Evolutionary conservation across 2,113 vertebrate genomes (phyloP), one percentile per base, ranked within the genome.

Genomic region (Climacteris rufus): DNA sequence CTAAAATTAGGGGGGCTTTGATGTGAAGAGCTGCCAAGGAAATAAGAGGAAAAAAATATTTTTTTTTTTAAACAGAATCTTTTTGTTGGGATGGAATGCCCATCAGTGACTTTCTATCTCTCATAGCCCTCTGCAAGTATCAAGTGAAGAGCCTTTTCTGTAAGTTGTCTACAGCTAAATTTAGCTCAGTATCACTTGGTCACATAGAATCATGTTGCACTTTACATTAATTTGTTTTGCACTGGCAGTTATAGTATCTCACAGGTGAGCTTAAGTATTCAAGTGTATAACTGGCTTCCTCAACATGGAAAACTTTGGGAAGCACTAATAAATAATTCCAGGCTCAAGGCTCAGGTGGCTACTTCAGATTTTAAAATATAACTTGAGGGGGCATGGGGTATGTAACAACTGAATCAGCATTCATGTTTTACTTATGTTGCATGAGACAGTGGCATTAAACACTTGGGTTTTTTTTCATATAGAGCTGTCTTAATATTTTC

Each of bases 151-250:
- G 72, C 37, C 91, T 82, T 90, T 93, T 68, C 93, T 96, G 42
- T 92, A 91, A 97, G 90, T 87, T 90, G 89, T 52, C 84, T n/a
- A 27, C 61, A 72, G 97, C 97, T 98, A 98, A 98, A 98, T 98
- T 98, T 98, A 98, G 98, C 97, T 96, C 77, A 30, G 84, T 95
- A 97, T 97, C 97, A 97, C 90, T 90, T 71, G 97, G 97, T 95
- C 94, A 44, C 49, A 56, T 7, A 80, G 93, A 96, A 89, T 98
- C 96, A 22, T 95, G 95, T 98, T 98, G 95, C 98, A 98, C 87
- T 84, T 96, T 89, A 89, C 71, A 65, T 92, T 94, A 93, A 94
- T 97, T 88, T 66, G 96, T 22, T 69, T 97, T 97, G 95, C 97
- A 93, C 94, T 89, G 89, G 93, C 93, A 95, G 96, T 97, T 96